phyloP scores from a whole-genome alignment of 2,888 invertebrate species.

The Melinaea marsaeus region DNA sequence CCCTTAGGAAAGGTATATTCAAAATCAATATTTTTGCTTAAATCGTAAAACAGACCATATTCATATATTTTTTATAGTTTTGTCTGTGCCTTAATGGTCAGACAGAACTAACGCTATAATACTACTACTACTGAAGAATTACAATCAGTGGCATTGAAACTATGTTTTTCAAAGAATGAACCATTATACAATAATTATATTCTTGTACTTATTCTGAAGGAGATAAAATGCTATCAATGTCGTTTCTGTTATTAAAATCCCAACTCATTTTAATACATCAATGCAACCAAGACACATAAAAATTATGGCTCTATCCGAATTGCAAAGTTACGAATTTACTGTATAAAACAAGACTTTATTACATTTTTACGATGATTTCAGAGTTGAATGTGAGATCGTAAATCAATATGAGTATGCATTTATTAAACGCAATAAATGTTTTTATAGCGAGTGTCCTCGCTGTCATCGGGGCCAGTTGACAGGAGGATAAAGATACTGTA shows the following conservation, averaged over 20 bases:
- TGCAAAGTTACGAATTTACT: slow-evolving; percentile 14
- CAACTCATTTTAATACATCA: slow-evolving; percentile 5
- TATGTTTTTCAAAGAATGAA: too few relatives aligned
- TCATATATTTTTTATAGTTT: too few relatives aligned
- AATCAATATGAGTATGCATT: slow-evolving; percentile 27
- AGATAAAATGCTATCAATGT: too few relatives aligned
- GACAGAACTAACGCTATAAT: too few relatives aligned
- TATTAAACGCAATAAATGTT: slow-evolving; percentile 34
- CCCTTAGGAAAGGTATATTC: too few relatives aligned
- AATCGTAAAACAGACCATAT: too few relatives aligned
- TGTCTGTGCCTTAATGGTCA: too few relatives aligned
- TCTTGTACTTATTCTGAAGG: too few relatives aligned
- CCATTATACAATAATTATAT: too few relatives aligned
- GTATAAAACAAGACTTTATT: slow-evolving; percentile 10
- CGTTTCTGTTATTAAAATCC: not conserved
- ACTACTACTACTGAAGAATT: too few relatives aligned
- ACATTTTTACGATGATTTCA: slow-evolving; percentile 19
- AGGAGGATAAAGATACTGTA: not conserved
- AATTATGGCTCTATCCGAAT: not conserved
- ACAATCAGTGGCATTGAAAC: too few relatives aligned
- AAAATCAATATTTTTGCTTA: too few relatives aligned
- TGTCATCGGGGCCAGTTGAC: slow-evolving; percentile 19
- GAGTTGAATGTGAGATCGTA: slow-evolving; percentile 15
- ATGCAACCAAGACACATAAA: not conserved
- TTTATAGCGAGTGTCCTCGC: slow-evolving; percentile 41